Evolutionary conservation across 2,888 invertebrate genomes (phyloP), one percentile per base, ranked within the genome.

Genomic region (Troides aeacus): DNA sequence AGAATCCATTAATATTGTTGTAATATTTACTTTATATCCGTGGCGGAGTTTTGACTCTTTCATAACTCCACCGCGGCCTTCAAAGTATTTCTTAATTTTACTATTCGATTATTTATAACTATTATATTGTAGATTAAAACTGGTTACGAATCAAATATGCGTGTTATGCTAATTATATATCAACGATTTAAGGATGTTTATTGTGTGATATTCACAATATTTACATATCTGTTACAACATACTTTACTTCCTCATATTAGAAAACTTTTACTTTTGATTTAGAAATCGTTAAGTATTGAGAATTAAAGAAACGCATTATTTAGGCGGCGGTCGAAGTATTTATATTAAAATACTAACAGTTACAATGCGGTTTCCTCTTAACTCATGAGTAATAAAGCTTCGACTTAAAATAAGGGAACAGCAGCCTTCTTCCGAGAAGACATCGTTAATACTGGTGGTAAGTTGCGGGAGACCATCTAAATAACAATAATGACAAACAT

Each of bases 1-100:
- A 57, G 67, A 71, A 67, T 30, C 57, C 46, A 64, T 66, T 67
- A 50, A 60, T 69, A 53, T 65, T 65, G 18, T 64, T 69, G 12
- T 64, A 36, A 70, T 36, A 62, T n/a, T 60, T 50, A 21, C 4
- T 3, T 30, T 30, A 36, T 59, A 18, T 50, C 12, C 21, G 21
- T 57, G 10, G 15, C 64, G 57, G 23, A 46, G 30, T 57, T 69
- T 60, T 58, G n/a, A n/a, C 18, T 18, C 30, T 68, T 67, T 67
- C 62, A 42, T 53, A 62, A 63, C 59, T 58, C 10, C 10, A 36
- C 30, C 2, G 4, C 24, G 53, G 18, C 60, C 53, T 66, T 60
- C 50, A 60, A 59, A 57, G n/a, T 23, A 58, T 58, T 58, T 58
- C 21, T 58, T 58, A 58, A 58, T 23, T 57, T 57, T 57, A 10